Percentiles rank a stretch among this genome's conserved stretches.
Evolutionary conservation across 2,888 invertebrate species (phyloP).

Genomic region (Drosophila nigricruria): DNA sequence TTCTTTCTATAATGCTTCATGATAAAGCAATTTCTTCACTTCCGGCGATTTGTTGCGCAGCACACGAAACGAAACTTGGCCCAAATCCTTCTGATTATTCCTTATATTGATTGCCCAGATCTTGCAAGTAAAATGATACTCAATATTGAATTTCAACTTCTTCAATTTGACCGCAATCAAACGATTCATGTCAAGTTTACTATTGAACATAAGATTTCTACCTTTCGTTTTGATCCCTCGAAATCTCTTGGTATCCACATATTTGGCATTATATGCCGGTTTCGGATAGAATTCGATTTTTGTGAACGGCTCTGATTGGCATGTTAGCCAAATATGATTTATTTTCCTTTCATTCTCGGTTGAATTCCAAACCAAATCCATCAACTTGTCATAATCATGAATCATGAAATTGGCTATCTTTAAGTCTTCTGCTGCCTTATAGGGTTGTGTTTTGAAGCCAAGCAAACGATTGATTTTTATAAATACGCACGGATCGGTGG

Average conservation of each 20-base stretch:
- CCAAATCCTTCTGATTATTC: conserved; percentile 7
- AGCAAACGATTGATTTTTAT: conserved; percentile 62
- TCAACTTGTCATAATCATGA: conserved; percentile 1
- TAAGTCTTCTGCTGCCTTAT: conserved; percentile 19
- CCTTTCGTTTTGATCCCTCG: background rate
- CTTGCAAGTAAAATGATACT: conserved; percentile 40
- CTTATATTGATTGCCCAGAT: conserved; percentile 61
- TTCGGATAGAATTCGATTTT: conserved; percentile 42
- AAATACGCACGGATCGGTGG: conserved; percentile 56
- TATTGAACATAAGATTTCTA: conserved; percentile 1
- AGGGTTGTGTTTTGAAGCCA: conserved; percentile 50
- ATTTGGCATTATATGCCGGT: conserved; percentile 34
- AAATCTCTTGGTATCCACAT: conserved; percentile 29
- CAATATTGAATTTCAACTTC: conserved; percentile 24
- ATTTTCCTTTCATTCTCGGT: background rate
- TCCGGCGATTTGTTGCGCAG: accelerated
- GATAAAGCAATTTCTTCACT: too few species aligned
- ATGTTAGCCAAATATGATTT: conserved; percentile 57
- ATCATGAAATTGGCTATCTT: background rate
- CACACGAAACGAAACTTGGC: conserved; percentile 6
- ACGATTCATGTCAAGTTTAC: conserved; percentile 49
- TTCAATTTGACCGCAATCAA: conserved; percentile 53
- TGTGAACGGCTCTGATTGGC: conserved; percentile 4
- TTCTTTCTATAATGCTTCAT: background rate
- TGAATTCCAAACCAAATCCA: conserved; percentile 1